Evolutionary conservation across 2,888 invertebrate species (phyloP), one percentile per base, ranked within the genome.

Genomic region (Minunthozetes semirufus): DNA sequence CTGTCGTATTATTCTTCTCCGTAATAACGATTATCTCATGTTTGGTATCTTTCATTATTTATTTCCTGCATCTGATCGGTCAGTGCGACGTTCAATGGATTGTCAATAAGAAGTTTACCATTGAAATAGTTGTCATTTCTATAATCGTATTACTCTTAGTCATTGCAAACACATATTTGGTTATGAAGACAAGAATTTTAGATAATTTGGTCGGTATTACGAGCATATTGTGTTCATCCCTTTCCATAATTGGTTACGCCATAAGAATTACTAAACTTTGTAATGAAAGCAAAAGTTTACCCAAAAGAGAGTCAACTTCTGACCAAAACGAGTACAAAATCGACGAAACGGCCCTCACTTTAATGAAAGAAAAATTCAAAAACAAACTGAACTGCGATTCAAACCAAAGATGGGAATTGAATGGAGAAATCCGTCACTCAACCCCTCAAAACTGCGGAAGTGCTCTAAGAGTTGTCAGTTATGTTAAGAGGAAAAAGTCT

Each of bases 21-120:
- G 27, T 66, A 27, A 59, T 75, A 19, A 73, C 72, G 11, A 73
- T 76, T 15, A 59, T 71, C 8, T 75, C 75, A n/a, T 73, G 76
- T 73, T 48, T 76, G 29, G 33, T 66, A 22, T 42, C 75, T 15
- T 76, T 76, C 27, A 56, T 72, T 15, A 75, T 75, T n/a, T 76
- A 76, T 53, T 76, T 76, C 48, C 75, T 76, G 6, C 76, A 76
- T 63, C 42, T 76, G 61, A 75, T 76, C 42, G 72, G 76, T 9
- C 76, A 76, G 56, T 76, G 76, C 70, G 76, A 76, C 42, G 33
- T 73, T 17, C 19, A 19, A 8, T 75, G 72, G 66, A 42, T 72
- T 17, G 72, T 70, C 22, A 46, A 61, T 42, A 76, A 72, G 50
- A 75, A 73, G 48, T 72, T 76, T 11, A 42, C 68, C 3, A 38